Base-by-base conservation (phyloP, 2,797 vertebrate species). In the Scolopax rusticola region DNA sequence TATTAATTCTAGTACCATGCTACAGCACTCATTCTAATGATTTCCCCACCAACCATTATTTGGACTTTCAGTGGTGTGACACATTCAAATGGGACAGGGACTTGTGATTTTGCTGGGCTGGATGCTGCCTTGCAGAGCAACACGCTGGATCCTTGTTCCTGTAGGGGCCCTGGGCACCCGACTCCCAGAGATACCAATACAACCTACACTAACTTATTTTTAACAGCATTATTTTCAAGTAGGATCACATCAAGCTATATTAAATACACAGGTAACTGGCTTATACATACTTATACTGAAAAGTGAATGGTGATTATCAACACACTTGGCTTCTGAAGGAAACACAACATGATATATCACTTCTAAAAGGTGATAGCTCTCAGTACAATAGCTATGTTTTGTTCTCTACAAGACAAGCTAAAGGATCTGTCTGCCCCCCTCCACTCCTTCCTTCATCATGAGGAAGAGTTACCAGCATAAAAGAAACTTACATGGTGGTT, bases 401-500 rank as follows among this genome's bases (percentile, higher is more conserved):
- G 54, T 15, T 38, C 17, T 33, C 9, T 11, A 1, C 4, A 23
- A 1, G 1, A 51, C 38, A 69, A 14, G 2, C 25, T 80, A 47
- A 54, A 60, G 11, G 3, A 91, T 51, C 40, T 10, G 30, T 9
- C 30, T 47, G 57, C 4, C 7, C 32, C 28, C 5, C n/a, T 69
- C 47, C 51, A 50, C 51, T 61, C 47, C 70, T 47, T 80, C 59
- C 36, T 71, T 30, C 57, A 59, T 12, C 12, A 1, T 4, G 68
- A 70, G 32, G 65, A 30, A 78, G 24, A 48, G 5, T 9, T 75
- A 0, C 28, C 51, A 54, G 2, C 11, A 6, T 40, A 61, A 85
- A 1, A 69, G n/a, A 59, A 88, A 96, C 97, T 97, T 94, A 98
- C 98, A 65, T 98, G 98, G 92, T 98, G 98, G 81, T 93, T 98